These are phyloP conservation scores for Piprites chloris DNA, from an alignment of 2,113 vertebrate species.

Conservation along the genomic window DNA sequence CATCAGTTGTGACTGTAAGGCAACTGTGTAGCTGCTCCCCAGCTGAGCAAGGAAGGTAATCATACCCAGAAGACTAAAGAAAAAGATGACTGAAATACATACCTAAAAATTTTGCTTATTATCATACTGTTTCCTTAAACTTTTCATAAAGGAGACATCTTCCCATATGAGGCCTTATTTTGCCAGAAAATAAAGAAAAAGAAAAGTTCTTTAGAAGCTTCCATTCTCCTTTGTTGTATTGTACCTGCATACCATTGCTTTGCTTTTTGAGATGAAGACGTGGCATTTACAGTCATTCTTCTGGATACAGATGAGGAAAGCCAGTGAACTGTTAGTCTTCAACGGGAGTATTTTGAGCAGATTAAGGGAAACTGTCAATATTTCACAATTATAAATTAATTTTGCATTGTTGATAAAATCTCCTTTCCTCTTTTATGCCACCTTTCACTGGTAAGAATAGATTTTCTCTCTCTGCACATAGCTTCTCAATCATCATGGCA, in stretches of 20 bases:
- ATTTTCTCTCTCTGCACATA: not conserved
- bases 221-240: not conserved
- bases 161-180: not conserved
- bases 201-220: not conserved
- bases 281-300: not conserved
- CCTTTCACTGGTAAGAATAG: not conserved
- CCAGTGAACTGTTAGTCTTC: not conserved
- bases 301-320: not conserved
- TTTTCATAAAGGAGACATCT: not conserved
- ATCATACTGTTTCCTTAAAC: not conserved
- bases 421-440: not conserved
- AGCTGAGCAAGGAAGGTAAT: not conserved
- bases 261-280: not conserved
- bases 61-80: not conserved
- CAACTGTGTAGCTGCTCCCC: not conserved
- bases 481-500: not conserved
- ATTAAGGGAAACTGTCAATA: not conserved
- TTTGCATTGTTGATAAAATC: not conserved
- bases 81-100: not conserved
- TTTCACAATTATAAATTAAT: not conserved
- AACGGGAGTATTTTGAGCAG: not conserved
- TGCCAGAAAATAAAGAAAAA: not conserved
- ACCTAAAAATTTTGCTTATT: not conserved
- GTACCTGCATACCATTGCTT: not conserved
- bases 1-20: not conserved